These are phyloP conservation scores for Apamea sordens DNA, from an alignment of 2,888 invertebrate species.

Conservation along the genomic window DNA sequence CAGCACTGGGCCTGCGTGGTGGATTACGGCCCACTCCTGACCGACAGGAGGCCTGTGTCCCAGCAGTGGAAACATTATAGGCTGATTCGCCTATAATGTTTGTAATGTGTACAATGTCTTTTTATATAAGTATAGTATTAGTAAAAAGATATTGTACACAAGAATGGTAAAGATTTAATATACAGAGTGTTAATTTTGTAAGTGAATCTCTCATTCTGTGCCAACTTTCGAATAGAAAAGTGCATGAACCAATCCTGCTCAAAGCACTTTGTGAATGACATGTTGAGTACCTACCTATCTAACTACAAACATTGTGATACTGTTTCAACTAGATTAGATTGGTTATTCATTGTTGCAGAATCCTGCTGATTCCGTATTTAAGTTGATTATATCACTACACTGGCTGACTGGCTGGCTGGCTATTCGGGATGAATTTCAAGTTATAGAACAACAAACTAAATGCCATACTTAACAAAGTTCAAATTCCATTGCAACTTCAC, in stretches of 20 bases:
- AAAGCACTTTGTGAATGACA: conserved; percentile 10
- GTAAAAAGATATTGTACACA: not conserved
- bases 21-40: no score
- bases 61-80: no score
- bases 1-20: no score
- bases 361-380: not conserved
- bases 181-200: conserved; percentile 28
- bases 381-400: not conserved
- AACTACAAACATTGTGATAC: not conserved
- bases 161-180: conserved; percentile 12
- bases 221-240: conserved; percentile 33
- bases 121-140: no score
- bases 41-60: no score
- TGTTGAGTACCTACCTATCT: not conserved
- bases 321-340: not conserved
- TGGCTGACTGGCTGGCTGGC: no score
- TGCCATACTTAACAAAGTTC: no score
- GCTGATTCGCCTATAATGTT: no score
- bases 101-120: no score
- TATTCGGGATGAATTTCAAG: not conserved
- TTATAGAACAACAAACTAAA: not conserved
- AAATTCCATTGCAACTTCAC: no score
- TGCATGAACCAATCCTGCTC: conserved; percentile 25
- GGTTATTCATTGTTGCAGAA: not conserved
- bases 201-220: conserved; percentile 39